Evolutionary conservation across 2,113 vertebrate species (phyloP), one percentile per base, ranked within the genome.

Genomic region (Sylvia atricapilla): DNA sequence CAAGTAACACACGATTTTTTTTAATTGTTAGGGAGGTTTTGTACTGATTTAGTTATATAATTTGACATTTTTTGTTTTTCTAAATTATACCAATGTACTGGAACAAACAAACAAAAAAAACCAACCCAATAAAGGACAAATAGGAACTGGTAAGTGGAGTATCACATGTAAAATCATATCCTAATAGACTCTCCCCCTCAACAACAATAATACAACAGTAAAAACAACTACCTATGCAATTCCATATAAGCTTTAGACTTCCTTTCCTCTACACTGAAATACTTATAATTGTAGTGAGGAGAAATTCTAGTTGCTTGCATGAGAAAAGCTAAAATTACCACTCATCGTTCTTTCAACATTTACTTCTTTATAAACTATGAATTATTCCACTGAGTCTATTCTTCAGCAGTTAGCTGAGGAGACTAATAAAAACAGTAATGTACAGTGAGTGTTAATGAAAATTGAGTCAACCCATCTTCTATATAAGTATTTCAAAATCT

Each of bases 241-340:
- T 84, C 35, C 5, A 5, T 28, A 13, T 35, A 68, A 64, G 19
- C 5, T 68, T 78, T 84, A 31, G 3, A 66, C 90, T 90, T 97
- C 18, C 89, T 96, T 95, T 94, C 86, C 56, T 93, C 16, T 74
- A 67, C 89, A 90, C 76, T 93, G 74, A 93, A 92, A 62, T 46
- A 89, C 10, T 67, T 86, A 75, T 27, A 76, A 78, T 13, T 41
- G 33, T 27, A 35, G 2, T 41, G 8, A 87, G 12, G 31, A 85
- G 3, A 85, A 68, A 56, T 60, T 95, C 80, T 94, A 62, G 23
- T 66, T 90, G 89, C 47, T 96, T 95, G 37, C 33, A 21, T 77
- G 76, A 86, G 82, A 97, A 84, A 97, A 96, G 62, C 27, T 90
- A 93, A 95, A 96, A 94, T 84, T 89, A 80, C 46, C 33, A 33